Percentiles rank a stretch among this genome's conserved stretches.
Evolutionary conservation across 2,888 invertebrate genomes (phyloP).

Genomic region (Melanchra persicariae): DNA sequence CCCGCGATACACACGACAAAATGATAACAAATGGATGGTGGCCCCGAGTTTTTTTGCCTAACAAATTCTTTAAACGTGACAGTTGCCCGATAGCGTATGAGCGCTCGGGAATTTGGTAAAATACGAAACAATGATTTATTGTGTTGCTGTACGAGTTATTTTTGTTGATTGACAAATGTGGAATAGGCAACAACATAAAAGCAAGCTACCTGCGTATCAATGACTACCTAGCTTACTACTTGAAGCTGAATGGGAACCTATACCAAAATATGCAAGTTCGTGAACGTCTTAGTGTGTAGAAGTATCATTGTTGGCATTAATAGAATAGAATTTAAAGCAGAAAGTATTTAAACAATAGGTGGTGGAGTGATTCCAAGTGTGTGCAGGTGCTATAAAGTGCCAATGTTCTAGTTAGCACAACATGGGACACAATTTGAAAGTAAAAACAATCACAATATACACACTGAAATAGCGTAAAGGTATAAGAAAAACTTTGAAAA

Average conservation of each 20-base stretch:
- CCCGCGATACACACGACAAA: slow-evolving; percentile 86
- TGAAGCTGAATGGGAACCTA: too few relatives aligned
- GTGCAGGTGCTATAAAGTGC: slow-evolving; percentile 7
- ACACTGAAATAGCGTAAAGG: not conserved
- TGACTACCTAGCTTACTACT: too few relatives aligned
- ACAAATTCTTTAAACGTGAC: slow-evolving; percentile 68
- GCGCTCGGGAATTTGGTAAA: slow-evolving; percentile 57
- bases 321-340: not conserved
- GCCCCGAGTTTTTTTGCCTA: slow-evolving; percentile 70
- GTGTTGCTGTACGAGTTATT: slow-evolving; percentile 13
- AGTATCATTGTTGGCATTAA: not conserved
- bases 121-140: slow-evolving; percentile 44
- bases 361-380: not conserved
- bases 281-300: too few relatives aligned
- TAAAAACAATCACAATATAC: not conserved
- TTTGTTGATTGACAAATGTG: slow-evolving; percentile 4
- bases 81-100: slow-evolving; percentile 64
- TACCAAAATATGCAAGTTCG: too few relatives aligned
- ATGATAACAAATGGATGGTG: slow-evolving; percentile 85
- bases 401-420: slow-evolving; percentile 11
- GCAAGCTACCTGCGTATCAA: too few relatives aligned
- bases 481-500: not conserved
- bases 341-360: not conserved
- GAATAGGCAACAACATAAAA: not conserved
- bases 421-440: not conserved